phyloP scores from a whole-genome alignment of 2,113 vertebrate genomes.

The Isurus oxyrinchus region DNA sequence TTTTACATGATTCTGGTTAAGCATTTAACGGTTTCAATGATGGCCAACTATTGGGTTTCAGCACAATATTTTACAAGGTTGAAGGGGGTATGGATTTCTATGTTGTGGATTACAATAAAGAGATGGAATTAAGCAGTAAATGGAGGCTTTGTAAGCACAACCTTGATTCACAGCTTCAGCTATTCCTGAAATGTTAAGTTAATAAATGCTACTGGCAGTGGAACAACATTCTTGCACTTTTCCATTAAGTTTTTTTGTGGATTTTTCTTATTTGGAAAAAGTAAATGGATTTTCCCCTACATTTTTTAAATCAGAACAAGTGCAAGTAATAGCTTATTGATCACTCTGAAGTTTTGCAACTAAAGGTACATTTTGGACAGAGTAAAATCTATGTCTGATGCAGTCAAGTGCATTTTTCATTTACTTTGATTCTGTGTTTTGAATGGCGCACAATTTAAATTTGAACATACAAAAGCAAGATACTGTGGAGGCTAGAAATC shows the following conservation, averaged over 20 bases:
- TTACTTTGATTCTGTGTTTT: background rate
- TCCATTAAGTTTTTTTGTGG: constrained; percentile 14
- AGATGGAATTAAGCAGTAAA: background rate
- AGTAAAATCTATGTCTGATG: constrained; percentile 2
- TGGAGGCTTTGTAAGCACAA: background rate
- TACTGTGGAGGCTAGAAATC: background rate
- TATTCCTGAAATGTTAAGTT: constrained; percentile 28
- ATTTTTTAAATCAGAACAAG: constrained; percentile 32
- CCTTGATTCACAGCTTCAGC: constrained; percentile 3
- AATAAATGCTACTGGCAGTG: background rate
- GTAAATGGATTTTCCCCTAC: constrained; percentile 13
- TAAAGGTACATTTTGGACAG: background rate
- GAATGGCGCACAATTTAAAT: constrained; percentile 6
- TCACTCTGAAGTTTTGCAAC: background rate
- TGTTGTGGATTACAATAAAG: background rate
- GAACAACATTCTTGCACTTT: constrained; percentile 16
- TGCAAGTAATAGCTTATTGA: constrained; percentile 30
- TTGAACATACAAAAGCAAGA: background rate
- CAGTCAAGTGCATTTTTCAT: background rate
- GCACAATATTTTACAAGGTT: background rate
- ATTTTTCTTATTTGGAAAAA: constrained; percentile 34
- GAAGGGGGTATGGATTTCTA: background rate
- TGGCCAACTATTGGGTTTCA: background rate
- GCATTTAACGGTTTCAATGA: background rate
- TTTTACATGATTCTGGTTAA: background rate